Percentiles rank a stretch among this genome's conserved stretches.
These are phyloP conservation scores for Drosophila limbata DNA, from an alignment of 2,888 invertebrate genomes.

Conservation along the genomic window DNA sequence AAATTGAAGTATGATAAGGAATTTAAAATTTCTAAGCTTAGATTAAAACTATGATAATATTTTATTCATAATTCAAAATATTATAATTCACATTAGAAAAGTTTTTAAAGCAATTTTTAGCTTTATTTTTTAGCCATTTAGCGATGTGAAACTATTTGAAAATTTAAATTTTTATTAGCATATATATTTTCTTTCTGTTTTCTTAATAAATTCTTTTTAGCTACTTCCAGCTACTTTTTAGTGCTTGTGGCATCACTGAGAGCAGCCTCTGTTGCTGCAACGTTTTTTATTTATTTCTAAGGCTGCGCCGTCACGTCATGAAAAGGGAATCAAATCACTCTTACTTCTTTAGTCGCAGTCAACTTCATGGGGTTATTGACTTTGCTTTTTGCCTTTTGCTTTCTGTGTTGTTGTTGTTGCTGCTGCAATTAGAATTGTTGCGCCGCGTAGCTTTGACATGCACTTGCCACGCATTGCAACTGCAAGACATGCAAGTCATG, in stretches of 20 bases:
- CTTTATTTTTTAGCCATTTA: too few species aligned
- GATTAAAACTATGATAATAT: too few species aligned
- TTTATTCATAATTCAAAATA: too few species aligned
- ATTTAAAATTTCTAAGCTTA: too few species aligned
- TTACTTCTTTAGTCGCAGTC: constrained; percentile 68
- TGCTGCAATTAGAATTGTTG: constrained; percentile 71
- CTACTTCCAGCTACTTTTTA: not conserved
- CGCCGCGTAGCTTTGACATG: constrained; percentile 29
- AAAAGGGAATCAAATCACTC: constrained; percentile 82
- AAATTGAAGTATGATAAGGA: too few species aligned
- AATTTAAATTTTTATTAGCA: too few species aligned
- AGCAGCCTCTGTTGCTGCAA: constrained; percentile 13
- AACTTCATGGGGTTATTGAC: constrained; percentile 72
- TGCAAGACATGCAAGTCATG: constrained; percentile 55
- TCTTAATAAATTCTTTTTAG: not conserved
- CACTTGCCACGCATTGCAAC: constrained; percentile 56
- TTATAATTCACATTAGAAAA: too few species aligned
- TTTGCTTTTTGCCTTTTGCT: constrained; percentile 47
- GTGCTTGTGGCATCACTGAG: not conserved
- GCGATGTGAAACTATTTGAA: too few species aligned
- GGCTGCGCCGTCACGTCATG: constrained; percentile 69
- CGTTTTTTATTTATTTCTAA: constrained; percentile 41
- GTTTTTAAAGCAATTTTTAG: too few species aligned
- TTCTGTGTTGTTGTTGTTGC: constrained; percentile 27
- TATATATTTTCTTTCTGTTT: too few species aligned